These are phyloP conservation scores for Lepidocolaptes lacrymiger DNA, from an alignment of 2,797 vertebrate species.

Conservation along the genomic window DNA sequence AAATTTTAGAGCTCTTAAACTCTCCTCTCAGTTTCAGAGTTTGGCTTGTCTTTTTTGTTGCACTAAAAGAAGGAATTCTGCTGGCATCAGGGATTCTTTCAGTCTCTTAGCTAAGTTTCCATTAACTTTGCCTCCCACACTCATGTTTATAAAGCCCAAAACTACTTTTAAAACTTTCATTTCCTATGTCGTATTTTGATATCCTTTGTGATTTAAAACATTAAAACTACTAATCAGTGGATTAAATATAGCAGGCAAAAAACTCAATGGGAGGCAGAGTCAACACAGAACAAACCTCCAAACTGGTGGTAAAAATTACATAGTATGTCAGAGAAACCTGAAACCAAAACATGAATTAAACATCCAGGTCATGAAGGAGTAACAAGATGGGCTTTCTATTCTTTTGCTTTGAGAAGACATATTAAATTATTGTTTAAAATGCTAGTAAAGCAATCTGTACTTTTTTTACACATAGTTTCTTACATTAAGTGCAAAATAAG, in stretches of 20 bases:
- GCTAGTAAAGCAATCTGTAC: not conserved
- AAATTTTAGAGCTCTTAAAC: not conserved
- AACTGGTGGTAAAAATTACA: conserved; percentile 42
- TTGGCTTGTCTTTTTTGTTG: conserved; percentile 34
- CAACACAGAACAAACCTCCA: conserved; percentile 31
- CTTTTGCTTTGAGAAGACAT: not conserved
- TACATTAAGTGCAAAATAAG: not conserved
- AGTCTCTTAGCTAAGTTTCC: conserved; percentile 33
- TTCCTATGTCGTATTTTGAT: conserved; percentile 19
- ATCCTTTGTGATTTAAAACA: conserved; percentile 32
- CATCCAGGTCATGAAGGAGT: not conserved
- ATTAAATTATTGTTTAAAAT: not conserved
- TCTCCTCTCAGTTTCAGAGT: not conserved
- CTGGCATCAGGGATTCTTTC: conserved; percentile 41
- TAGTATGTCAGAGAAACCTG: conserved; percentile 13
- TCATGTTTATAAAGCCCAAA: conserved; percentile 55
- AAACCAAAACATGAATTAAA: conserved; percentile 46
- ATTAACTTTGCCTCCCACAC: conserved; percentile 46
- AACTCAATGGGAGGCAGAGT: conserved; percentile 55
- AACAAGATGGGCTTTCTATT: not conserved
- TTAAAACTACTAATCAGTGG: conserved; percentile 51
- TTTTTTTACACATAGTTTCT: not conserved
- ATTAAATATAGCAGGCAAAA: conserved; percentile 44
- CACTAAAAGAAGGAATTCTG: conserved; percentile 47
- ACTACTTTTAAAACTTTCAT: conserved; percentile 53